Base-by-base conservation (phyloP, 2,888 invertebrate species). In the Melikaiella ostensackeni region DNA sequence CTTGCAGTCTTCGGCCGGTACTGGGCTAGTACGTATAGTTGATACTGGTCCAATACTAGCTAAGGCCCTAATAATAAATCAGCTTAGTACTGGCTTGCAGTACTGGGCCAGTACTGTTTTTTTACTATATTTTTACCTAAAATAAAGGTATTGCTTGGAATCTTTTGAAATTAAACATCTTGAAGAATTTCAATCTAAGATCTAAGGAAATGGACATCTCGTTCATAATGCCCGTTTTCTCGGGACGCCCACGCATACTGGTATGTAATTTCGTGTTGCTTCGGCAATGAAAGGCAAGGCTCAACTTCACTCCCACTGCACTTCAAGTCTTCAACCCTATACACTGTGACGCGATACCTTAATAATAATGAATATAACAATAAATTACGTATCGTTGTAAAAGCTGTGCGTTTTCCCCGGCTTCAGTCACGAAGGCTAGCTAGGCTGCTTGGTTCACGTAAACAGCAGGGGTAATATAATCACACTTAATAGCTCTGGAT, bases 401-500 rank as follows among this genome's bases (percentile, higher is more conserved):
- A 84, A 83, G 84, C 81, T 83, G 81, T 80, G 83, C 77, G 81
- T 80, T 82, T 79, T 79, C 79, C 76, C 77, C 50, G 46, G 66
- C 80, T 79, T 76, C 80, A 76, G 81, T 77, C 84, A 83, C 80
- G 81, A 82, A 83, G 78, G 80, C 78, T 77, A 2, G 16, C 16
- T 42, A 3, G 13, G 13, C 13, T 38, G 0, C 13, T 11, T 38
- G 79, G 70, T 70, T 70, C 70, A 70, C 70, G 70, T 70, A 70
- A 70, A 70, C 50, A 70, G 70, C 50, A 42, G 30, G 70, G 70
- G 70, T 50, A 85, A 88, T 86, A 86, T 89, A 89, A 89, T 89
- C 88, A 87, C 87, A 85, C 88, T 88, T 88, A 89, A 89, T 88
- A 87, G 88, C 88, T 86, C 87, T 87, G 86, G 87, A 89, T 86